Evolutionary conservation across 2,797 vertebrate genomes (phyloP), one percentile per base, ranked within the genome.

Genomic region (Lates japonicus): DNA sequence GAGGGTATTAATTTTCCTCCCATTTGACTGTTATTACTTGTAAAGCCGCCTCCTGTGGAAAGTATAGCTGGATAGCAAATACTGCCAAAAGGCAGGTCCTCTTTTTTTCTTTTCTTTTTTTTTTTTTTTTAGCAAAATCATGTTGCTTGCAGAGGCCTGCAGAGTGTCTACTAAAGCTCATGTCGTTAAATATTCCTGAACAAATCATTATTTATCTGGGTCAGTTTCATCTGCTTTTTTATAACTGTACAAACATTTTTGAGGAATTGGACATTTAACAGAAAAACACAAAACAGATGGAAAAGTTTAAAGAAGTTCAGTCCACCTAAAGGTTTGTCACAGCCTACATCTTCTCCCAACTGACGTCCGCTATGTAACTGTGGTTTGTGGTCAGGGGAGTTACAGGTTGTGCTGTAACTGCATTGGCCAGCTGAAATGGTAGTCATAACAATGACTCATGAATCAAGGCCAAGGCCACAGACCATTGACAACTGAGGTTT

Each of bases 1-100:
- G 54, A 66, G 63, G 84, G 66, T 73, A 57, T 83, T 81, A 0
- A 76, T 79, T 85, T 86, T 73, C 67, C 57, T 84, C 33, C 42
- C 37, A 35, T 60, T 76, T 67, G 3, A 55, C 44, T 76, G 29
- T 73, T 79, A 70, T 76, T 76, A 65, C 51, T 72, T 44, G 46
- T 60, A 37, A 88, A 80, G 80, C 74, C 78, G 68, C 69, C 78
- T 86, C 52, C 81, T 86, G 68, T 85, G 85, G 80, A 88, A 84
- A 88, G 70, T 63, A 35, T 52, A 71, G 81, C 73, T 79, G 44
- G 57, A 81, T 64, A n/a, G n/a, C n/a, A 59, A 78, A 77, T 33
- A 68, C 10, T 54, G 63, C 70, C 9, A 73, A 5, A 0, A 64
- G 52, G 46, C 35, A 74, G 41, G 25, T 77, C 68, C 20, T 77